Base-by-base conservation (phyloP, 2,797 vertebrate species). In the Myiotriccus ornatus region DNA sequence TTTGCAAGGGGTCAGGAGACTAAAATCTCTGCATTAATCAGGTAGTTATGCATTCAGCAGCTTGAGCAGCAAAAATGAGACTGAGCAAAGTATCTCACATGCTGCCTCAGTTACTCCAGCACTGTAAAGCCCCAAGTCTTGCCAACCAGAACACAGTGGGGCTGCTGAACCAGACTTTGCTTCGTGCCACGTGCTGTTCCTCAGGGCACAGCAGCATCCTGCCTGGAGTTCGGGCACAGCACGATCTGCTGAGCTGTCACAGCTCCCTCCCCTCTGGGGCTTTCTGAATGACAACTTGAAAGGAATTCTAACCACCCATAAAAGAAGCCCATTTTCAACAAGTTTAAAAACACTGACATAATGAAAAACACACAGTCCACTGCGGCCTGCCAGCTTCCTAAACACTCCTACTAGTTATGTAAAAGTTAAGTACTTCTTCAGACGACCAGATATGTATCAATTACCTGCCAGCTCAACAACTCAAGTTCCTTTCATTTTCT, bases 361-460 rank as follows among this genome's bases (percentile, higher is more conserved):
- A 93, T 76, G 69, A 93, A 93, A 95, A 93, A 43, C 94, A 94
- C 43, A 57, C 39, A 14, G 50, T 21, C 30, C 62, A 39, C 30
- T 75, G 43, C 79, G 88, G 85, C 65, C 47, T 81, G 84, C 89
- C 92, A 76, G 62, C 43, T 76, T 83, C 84, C 76, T 78, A 63
- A 67, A 85, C 57, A 78, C 57, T 73, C 69, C 8, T 32, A 90
- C 64, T 64, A 91, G 91, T 78, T 87, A 76, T 56, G 82, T n/a
- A 92, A 85, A 95, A 94, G 47, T 77, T 86, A 95, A 93, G 70
- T 52, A 91, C 23, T 95, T 94, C 82, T 94, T 95, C 95, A 97
- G 89, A 80, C 30, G 0, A 52, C n/a, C 77, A 94, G 70, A 74
- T 64, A 79, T 2, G 17, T 79, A 85, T 76, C 73, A 69, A 55